These are phyloP conservation scores for Champsocephalus gunnari DNA, from an alignment of 2,797 vertebrate genomes.

Conservation along the genomic window DNA sequence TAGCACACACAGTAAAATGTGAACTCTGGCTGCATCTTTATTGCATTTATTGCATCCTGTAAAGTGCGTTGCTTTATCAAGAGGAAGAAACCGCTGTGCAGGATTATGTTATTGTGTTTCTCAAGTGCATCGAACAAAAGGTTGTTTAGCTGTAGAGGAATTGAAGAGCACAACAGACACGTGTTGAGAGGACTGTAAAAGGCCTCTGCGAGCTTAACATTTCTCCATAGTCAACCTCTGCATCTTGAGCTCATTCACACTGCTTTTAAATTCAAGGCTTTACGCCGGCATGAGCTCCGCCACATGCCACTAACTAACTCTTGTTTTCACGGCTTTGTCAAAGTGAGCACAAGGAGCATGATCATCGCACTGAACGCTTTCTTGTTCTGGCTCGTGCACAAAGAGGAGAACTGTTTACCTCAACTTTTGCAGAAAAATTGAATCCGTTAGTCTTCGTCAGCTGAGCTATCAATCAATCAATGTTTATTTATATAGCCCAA, in stretches of 20 bases:
- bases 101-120: constrained; percentile 41
- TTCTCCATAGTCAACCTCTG: constrained; percentile 48
- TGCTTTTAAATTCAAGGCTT: constrained; percentile 62
- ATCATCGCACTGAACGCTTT: constrained; percentile 61
- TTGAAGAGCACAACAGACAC: constrained; percentile 43
- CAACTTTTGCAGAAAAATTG: constrained; percentile 44
- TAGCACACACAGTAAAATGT: constrained; percentile 41
- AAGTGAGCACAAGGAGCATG: constrained; percentile 65
- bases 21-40: constrained; percentile 40
- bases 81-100: constrained; percentile 27
- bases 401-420: constrained; percentile 1
- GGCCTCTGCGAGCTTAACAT: constrained; percentile 41
- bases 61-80: constrained; percentile 37
- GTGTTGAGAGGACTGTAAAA: constrained; percentile 41
- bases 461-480: constrained; percentile 16
- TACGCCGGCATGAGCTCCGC: constrained; percentile 46
- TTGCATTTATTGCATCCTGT: constrained; percentile 41
- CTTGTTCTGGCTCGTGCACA: constrained; percentile 43
- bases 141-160: constrained; percentile 52
- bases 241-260: constrained; percentile 64
- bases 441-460: constrained; percentile 58
- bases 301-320: constrained; percentile 56
- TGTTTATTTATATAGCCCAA: too few species aligned
- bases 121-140: constrained; percentile 36
- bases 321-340: constrained; percentile 52